Percentiles rank a stretch among this genome's conserved stretches.
These are phyloP conservation scores for Pavo muticus DNA, from an alignment of 2,113 vertebrate species.

Conservation along the genomic window DNA sequence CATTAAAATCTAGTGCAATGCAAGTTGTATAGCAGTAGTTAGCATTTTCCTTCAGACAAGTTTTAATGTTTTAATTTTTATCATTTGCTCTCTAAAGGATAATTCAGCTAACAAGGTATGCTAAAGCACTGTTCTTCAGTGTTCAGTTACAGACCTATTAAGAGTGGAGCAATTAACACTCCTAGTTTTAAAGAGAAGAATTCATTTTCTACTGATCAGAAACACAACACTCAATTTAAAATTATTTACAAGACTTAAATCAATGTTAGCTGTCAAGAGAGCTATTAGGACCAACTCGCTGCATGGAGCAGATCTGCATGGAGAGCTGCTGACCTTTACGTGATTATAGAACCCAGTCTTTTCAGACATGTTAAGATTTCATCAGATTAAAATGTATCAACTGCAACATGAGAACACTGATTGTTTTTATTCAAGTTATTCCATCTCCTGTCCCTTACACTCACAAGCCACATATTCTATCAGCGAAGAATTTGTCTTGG, in stretches of 20 bases:
- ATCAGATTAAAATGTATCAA: background rate
- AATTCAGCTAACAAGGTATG: background rate
- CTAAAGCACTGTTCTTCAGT: background rate
- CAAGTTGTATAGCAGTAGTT: background rate
- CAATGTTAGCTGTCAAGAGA: background rate
- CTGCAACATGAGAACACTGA: background rate
- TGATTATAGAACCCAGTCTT: background rate
- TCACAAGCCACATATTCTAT: background rate
- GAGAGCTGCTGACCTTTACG: background rate
- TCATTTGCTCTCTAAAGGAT: background rate
- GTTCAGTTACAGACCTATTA: background rate
- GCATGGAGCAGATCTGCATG: background rate
- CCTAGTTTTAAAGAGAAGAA: background rate
- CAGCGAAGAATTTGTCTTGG: conserved; percentile 1
- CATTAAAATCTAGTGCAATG: background rate
- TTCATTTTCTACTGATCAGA: background rate
- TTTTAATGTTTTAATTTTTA: background rate
- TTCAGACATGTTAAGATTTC: background rate
- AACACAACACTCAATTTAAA: background rate
- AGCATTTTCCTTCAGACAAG: background rate
- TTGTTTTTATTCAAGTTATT: conserved; percentile 22
- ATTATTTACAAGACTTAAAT: background rate
- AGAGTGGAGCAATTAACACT: background rate
- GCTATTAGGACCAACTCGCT: background rate
- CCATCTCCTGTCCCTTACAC: background rate